phyloP scores from a whole-genome alignment of 2,113 vertebrate genomes.

The Clarias macrocephalus region DNA sequence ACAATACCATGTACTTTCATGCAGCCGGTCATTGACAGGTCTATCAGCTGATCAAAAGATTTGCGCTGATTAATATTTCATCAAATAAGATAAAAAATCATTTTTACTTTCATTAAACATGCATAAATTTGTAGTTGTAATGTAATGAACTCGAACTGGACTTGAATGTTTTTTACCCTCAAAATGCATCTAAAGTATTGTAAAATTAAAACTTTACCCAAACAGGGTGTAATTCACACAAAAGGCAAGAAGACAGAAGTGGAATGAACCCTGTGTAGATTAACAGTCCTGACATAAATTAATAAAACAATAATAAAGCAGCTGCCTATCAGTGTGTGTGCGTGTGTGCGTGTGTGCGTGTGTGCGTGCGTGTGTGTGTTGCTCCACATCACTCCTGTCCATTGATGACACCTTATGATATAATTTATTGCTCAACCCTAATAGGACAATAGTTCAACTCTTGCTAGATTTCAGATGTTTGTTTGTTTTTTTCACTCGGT shows the following conservation, averaged over 20 bases:
- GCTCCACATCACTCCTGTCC: too few species aligned
- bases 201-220: not conserved
- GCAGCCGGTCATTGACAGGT: not conserved
- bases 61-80: not conserved
- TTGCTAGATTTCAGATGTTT: not conserved
- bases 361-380: too few species aligned
- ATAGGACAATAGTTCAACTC: not conserved
- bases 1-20: not conserved
- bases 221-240: too few species aligned
- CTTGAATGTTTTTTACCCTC: not conserved
- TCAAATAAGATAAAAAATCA: too few species aligned
- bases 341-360: too few species aligned
- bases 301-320: too few species aligned
- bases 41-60: not conserved
- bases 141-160: not conserved
- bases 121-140: not conserved
- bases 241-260: too few species aligned
- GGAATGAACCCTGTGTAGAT: too few species aligned
- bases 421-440: not conserved
- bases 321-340: too few species aligned
- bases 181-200: too few species aligned
- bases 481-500: not conserved
- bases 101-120: not conserved
- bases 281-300: too few species aligned
- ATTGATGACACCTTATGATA: too few species aligned